Base-by-base conservation (phyloP, 2,797 vertebrate genomes). In the Gastrophryne carolinensis region DNA sequence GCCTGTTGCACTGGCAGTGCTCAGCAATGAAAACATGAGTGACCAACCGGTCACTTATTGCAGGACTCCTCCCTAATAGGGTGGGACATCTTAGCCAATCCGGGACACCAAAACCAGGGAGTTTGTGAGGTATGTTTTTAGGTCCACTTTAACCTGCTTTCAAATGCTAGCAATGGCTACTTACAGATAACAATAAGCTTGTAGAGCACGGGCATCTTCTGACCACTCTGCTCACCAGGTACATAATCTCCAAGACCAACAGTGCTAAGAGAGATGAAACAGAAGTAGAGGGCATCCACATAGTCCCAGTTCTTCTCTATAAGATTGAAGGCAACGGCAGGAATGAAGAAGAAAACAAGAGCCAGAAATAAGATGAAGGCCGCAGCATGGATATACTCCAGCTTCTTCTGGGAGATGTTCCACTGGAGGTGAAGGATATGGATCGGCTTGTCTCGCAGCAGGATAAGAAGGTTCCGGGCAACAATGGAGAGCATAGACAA, bases 221-320 rank as follows among this genome's bases (percentile, higher is more conserved):
- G 83, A 7, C 83, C 82, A 56, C 84, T 87, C 30, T 63, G 68
- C 0, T 34, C 82, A 6, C 89, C 87, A 0, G 89, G 88, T 50
- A 90, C 71, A 67, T 87, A 83, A 67, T 91, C 90, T 15, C 88
- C 91, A 47, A 94, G 79, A 3, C 93, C 89, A 0, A 94, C 88
- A 7, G 94, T 94, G 82, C 90, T 94, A 57, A 94, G 88, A 0
- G 89, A 91, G 37, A 91, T 72, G 3, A 94, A 93, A 79, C 94
- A 94, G 83, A 91, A 93, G 64, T 93, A 94, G 3, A 93, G 54
- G 0, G 93, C 85, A 30, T 91, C 89, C 73, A 92, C 73, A 79
- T 90, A 92, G 81, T 80, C 89, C 90, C 86, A 85, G 66, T 80
- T 53, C 0, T 65, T 79, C 80, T 89, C 90, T 24, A 90, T 0